Percentiles rank a stretch among this genome's conserved stretches.
Evolutionary conservation across 2,888 invertebrate species (phyloP).

Genomic region (Caenorhabditis sulstoni): DNA sequence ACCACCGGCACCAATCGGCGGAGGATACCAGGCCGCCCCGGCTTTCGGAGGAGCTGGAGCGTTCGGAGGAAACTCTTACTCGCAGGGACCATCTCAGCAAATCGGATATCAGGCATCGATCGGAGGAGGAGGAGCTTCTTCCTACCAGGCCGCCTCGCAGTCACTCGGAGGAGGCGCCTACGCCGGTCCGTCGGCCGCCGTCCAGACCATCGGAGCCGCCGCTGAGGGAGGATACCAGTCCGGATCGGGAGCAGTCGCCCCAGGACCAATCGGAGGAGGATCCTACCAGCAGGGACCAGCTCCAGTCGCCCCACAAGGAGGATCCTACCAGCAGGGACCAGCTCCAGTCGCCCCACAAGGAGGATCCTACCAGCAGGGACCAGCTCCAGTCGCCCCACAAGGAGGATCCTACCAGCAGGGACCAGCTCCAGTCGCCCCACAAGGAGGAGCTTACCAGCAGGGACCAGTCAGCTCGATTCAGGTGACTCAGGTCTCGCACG

Average conservation of each 20-base stretch:
- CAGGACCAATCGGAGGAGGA: conserved; percentile 24
- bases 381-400: conserved; percentile 30
- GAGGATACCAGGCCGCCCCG: conserved; percentile 43
- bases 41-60: conserved; percentile 29
- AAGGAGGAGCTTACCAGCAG: conserved; percentile 54
- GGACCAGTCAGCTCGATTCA: conserved; percentile 59
- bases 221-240: conserved; percentile 30
- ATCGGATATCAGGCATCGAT: conserved; percentile 20
- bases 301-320: conserved; percentile 24
- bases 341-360: conserved; percentile 35
- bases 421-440: conserved; percentile 25
- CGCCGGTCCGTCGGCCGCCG: conserved; percentile 17
- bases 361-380: conserved; percentile 44
- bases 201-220: conserved; percentile 8
- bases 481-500: conserved; percentile 47
- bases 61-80: background rate
- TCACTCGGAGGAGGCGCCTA: conserved; percentile 25
- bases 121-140: conserved; percentile 23
- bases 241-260: conserved; percentile 37
- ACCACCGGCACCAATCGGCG: conserved; percentile 37
- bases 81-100: conserved; percentile 18
- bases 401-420: conserved; percentile 51
- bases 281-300: conserved; percentile 39
- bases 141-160: conserved; percentile 9
- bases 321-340: conserved; percentile 28